phyloP scores from a whole-genome alignment of 2,888 invertebrate species.

The Ophioninae sp. region DNA sequence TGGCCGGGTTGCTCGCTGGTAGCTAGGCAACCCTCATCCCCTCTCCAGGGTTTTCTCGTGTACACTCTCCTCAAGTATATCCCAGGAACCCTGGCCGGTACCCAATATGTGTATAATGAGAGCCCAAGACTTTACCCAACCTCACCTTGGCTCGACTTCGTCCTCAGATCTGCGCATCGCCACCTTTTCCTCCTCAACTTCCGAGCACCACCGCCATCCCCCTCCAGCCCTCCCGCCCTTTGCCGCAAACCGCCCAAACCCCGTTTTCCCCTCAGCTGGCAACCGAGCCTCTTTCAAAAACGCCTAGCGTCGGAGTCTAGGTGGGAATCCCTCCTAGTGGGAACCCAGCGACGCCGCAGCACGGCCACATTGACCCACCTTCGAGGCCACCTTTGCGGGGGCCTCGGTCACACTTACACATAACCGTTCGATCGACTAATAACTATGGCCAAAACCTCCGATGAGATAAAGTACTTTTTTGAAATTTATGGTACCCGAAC shows the following conservation, averaged over 20 bases:
- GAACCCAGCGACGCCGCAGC: constrained; percentile 77
- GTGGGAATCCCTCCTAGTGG: constrained; percentile 52
- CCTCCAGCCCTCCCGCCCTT: too few species aligned
- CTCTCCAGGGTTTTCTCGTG: constrained; percentile 63
- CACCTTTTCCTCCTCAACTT: constrained; percentile 70
- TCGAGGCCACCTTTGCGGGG: constrained; percentile 72
- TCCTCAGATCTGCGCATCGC: constrained; percentile 52
- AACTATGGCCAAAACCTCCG: constrained; percentile 4
- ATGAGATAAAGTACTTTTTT: neutral
- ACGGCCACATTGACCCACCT: constrained; percentile 80
- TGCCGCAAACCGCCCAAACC: too few species aligned
- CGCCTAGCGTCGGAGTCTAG: constrained; percentile 68
- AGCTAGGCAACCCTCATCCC: constrained; percentile 79
- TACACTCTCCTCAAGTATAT: constrained; percentile 60
- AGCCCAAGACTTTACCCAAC: constrained; percentile 47
- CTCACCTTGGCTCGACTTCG: constrained; percentile 33
- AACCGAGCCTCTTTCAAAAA: constrained; percentile 62
- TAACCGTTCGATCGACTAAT: constrained; percentile 22
- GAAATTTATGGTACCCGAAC: too few species aligned
- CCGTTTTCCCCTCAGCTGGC: neutral
- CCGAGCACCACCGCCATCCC: constrained; percentile 42
- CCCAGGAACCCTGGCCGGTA: constrained; percentile 55
- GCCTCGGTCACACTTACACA: constrained; percentile 56
- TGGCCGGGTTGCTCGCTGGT: constrained; percentile 81
- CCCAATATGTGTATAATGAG: constrained; percentile 15